These are phyloP conservation scores for Neoniphon sammara DNA, from an alignment of 2,797 vertebrate species.

Conservation along the genomic window DNA sequence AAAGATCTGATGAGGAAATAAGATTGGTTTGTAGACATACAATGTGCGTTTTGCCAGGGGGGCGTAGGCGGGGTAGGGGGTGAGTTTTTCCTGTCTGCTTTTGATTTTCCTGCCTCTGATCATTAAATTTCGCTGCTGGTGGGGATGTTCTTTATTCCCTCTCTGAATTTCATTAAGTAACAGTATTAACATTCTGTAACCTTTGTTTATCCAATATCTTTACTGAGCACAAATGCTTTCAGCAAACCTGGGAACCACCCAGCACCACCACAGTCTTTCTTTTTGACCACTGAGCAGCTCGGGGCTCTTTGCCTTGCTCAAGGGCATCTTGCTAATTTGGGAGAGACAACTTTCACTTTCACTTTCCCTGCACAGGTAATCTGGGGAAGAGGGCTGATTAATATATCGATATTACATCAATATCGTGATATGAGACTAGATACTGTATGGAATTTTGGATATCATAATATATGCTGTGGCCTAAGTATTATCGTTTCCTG, in stretches of 20 bases:
- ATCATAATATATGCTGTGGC: no score
- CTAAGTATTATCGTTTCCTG: no score
- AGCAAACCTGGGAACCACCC: constrained; percentile 38
- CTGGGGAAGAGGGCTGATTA: no score
- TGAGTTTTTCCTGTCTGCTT: constrained; percentile 45
- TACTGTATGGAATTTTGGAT: no score
- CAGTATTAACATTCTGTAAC: constrained; percentile 61
- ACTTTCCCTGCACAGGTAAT: not conserved
- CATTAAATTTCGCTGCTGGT: constrained; percentile 59
- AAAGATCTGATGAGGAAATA: constrained; percentile 40
- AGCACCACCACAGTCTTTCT: constrained; percentile 30
- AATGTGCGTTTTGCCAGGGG: constrained; percentile 23
- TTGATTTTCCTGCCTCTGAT: constrained; percentile 57
- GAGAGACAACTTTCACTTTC: not conserved
- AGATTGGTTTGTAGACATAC: constrained; percentile 55
- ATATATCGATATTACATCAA: no score
- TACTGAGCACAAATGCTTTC: constrained; percentile 30
- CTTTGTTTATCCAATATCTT: constrained; percentile 63
- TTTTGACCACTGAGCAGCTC: constrained; percentile 16
- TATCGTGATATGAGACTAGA: no score
- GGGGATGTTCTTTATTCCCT: constrained; percentile 50
- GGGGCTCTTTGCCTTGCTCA: constrained; percentile 18
- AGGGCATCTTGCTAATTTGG: constrained; percentile 26
- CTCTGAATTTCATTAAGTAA: constrained; percentile 59
- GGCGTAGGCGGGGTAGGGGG: constrained; percentile 9